phyloP scores from a whole-genome alignment of 2,113 vertebrate species.

The Labeo catla region DNA sequence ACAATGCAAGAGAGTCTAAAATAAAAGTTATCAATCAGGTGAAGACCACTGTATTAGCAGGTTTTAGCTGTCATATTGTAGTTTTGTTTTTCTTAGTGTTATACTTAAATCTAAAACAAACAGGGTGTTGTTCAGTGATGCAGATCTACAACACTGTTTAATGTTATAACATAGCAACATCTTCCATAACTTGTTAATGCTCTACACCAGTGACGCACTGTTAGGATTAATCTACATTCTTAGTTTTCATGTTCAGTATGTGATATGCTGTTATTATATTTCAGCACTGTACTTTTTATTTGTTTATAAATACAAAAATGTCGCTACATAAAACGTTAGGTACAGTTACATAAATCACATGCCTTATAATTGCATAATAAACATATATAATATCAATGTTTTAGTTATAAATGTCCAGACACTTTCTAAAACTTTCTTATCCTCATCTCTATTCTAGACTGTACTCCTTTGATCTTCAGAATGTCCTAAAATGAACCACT shows the following conservation, averaged over 20 bases:
- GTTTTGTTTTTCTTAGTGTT: neutral
- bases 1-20: neutral
- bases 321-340: neutral
- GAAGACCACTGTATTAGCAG: neutral
- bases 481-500: neutral
- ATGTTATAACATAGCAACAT: conserved; percentile 22
- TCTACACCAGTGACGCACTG: neutral
- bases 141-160: neutral
- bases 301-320: neutral
- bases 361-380: neutral
- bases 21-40: neutral
- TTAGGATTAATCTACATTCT: neutral
- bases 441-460: neutral
- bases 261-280: neutral
- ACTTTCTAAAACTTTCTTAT: neutral
- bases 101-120: neutral
- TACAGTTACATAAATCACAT: neutral
- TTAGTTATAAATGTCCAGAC: neutral
- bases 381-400: neutral
- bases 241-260: neutral
- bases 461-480: neutral
- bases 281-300: neutral
- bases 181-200: neutral
- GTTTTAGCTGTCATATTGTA: neutral
- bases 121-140: neutral